phyloP scores from a whole-genome alignment of 2,113 vertebrate species.

The Nothocercus julius region DNA sequence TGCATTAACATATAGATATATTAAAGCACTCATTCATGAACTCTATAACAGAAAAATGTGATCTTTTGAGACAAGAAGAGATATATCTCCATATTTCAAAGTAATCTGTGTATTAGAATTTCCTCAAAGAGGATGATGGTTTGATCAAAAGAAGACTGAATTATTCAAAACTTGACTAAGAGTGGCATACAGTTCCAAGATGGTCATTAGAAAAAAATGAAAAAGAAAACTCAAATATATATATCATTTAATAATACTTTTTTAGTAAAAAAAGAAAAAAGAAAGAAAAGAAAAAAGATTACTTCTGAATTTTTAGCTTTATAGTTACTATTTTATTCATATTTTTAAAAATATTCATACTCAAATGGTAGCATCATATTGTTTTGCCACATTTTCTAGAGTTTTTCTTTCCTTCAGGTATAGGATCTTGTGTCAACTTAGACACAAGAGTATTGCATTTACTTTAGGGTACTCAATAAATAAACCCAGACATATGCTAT shows the following conservation, averaged over 20 bases:
- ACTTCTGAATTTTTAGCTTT: background rate
- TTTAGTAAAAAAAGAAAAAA: background rate
- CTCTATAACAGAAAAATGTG: background rate
- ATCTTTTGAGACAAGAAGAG: background rate
- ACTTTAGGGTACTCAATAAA: background rate
- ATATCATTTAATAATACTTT: background rate
- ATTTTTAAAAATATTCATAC: background rate
- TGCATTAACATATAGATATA: background rate
- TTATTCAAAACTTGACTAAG: background rate
- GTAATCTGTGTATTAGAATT: background rate
- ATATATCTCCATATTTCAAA: background rate
- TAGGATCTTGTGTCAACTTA: background rate
- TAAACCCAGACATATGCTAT: background rate
- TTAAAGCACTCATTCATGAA: background rate
- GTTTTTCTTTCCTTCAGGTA: background rate
- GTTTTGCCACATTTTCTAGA: background rate
- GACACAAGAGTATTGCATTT: background rate
- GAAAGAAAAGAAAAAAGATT: background rate
- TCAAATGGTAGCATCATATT: background rate
- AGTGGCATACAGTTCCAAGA: background rate
- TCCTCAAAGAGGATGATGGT: background rate
- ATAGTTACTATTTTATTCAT: fast-evolving
- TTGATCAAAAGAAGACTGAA: background rate
- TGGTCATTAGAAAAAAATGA: fast-evolving
- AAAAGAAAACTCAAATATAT: background rate